Percentiles rank a stretch among this genome's conserved stretches.
phyloP scores from a whole-genome alignment of 2,888 invertebrate genomes.

The Acheta domesticus region DNA sequence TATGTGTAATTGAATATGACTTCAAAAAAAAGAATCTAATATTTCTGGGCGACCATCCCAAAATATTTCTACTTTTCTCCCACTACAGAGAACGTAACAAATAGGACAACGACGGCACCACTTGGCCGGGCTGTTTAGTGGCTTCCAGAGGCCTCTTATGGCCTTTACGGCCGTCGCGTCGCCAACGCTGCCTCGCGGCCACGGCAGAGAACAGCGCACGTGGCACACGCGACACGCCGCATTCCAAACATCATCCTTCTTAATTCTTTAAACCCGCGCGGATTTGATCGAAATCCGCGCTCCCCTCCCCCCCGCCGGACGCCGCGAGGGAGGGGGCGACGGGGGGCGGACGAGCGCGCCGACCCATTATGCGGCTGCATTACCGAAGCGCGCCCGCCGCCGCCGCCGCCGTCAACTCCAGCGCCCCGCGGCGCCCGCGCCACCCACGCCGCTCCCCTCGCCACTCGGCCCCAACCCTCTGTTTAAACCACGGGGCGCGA shows the following conservation, averaged over 20 bases:
- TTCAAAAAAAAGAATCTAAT: too few species aligned
- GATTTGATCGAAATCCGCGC: slow-evolving; percentile 1
- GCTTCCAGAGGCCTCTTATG: too few species aligned
- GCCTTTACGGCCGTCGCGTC: too few species aligned
- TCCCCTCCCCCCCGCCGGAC: neutral
- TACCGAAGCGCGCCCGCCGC: neutral
- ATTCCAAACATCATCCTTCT: slow-evolving; percentile 10
- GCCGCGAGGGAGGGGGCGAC: neutral
- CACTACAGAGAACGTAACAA: too few species aligned
- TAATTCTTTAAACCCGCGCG: neutral
- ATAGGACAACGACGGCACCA: too few species aligned
- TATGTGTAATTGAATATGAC: too few species aligned
- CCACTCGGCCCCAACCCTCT: neutral
- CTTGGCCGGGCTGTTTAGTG: too few species aligned
- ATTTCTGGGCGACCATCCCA: too few species aligned
- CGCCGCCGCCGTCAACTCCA: neutral
- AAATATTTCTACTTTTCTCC: too few species aligned
- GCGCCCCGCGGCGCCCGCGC: neutral
- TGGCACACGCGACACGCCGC: neutral
- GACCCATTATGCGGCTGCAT: neutral
- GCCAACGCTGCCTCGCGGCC: too few species aligned
- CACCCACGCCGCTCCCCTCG: neutral
- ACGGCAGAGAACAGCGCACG: too few species aligned
- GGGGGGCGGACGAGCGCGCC: neutral
- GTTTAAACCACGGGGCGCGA: slow-evolving; percentile 3